Percentiles rank a stretch among this genome's conserved stretches.
These are phyloP conservation scores for Hiodon alosoides DNA, from an alignment of 2,113 vertebrate species.

Conservation along the genomic window DNA sequence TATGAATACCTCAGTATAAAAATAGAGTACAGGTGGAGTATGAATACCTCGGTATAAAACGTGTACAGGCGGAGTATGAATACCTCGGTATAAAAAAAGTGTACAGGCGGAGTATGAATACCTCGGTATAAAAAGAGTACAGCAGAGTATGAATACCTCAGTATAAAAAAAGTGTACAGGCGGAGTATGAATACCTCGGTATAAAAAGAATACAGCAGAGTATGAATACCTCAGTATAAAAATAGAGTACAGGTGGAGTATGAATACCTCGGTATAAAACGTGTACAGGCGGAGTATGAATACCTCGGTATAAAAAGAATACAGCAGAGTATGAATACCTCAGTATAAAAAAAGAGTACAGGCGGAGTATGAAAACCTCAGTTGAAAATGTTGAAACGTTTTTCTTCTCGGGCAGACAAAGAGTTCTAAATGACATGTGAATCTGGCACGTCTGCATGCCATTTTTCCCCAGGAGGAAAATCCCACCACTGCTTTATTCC, in stretches of 20 bases:
- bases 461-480: constrained; percentile 19
- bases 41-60: not conserved
- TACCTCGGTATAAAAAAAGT: not conserved
- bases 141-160: not conserved
- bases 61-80: not conserved
- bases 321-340: no score
- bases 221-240: no score
- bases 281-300: not conserved
- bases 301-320: not conserved
- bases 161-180: not conserved
- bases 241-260: constrained; percentile 5
- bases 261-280: not conserved
- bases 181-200: not conserved
- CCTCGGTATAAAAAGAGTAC: not conserved
- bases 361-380: not conserved
- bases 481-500: constrained; percentile 42
- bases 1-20: no score
- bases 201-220: no score
- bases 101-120: no score
- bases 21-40: constrained; percentile 5
- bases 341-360: not conserved
- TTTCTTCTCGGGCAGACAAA: not conserved
- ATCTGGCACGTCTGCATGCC: not conserved
- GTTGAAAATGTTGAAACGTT: constrained; percentile 1
- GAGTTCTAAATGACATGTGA: not conserved